These are phyloP conservation scores for Elanus axillaris DNA, from an alignment of 2,113 vertebrate species.

Conservation along the genomic window DNA sequence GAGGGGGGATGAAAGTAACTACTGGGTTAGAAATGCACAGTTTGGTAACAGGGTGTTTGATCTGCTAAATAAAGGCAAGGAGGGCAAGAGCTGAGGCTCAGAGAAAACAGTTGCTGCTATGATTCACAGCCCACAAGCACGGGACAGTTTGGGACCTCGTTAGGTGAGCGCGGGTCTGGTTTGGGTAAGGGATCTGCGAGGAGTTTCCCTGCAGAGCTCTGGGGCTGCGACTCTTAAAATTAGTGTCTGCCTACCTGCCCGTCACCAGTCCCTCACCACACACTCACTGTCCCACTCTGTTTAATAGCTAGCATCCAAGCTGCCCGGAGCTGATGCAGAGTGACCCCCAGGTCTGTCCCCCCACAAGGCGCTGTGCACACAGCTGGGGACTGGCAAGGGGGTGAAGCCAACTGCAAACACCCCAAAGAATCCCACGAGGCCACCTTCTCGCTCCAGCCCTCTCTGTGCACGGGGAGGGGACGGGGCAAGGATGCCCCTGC, in stretches of 20 bases:
- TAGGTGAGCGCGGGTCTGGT: not conserved
- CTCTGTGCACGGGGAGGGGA: not conserved
- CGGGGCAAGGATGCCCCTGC: not conserved
- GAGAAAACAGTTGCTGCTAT: not conserved
- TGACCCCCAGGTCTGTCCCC: not conserved
- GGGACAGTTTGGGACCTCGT: not conserved
- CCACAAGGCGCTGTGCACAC: accelerated
- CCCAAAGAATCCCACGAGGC: not conserved
- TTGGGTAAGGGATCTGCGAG: not conserved
- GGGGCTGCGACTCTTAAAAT: not conserved
- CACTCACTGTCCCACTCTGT: not conserved
- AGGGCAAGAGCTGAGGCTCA: not conserved
- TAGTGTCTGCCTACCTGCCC: not conserved
- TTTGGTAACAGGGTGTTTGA: not conserved
- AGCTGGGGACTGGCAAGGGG: accelerated
- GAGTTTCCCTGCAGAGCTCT: not conserved
- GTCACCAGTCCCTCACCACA: not conserved
- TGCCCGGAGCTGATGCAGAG: not conserved
- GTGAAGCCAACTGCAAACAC: not conserved
- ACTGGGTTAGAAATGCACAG: not conserved
- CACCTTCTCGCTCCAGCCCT: not conserved
- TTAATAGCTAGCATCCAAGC: not conserved
- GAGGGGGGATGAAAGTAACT: not conserved
- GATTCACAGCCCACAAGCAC: not conserved
- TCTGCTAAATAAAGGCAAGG: not conserved